Evolutionary conservation across 2,113 vertebrate species (phyloP).

Genomic region (Campylomormyrus numenius): DNA sequence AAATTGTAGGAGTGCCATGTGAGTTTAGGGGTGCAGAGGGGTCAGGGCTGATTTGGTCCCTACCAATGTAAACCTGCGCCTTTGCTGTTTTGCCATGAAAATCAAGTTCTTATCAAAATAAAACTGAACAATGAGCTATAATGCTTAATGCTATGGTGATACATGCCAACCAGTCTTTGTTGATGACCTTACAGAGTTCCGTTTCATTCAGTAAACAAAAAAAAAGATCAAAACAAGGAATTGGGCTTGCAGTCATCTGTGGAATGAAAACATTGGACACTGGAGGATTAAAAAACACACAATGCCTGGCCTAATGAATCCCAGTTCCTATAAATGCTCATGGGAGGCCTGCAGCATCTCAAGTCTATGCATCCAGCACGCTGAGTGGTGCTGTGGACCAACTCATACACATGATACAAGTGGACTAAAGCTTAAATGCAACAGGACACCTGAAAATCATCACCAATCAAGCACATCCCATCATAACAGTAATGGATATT

Average conservation of each 20-base stretch:
- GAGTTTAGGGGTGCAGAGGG: background rate
- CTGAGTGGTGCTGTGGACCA: background rate
- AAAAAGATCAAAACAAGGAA: background rate
- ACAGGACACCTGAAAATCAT: background rate
- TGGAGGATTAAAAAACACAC: background rate
- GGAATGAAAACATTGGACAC: background rate
- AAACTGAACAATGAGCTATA: background rate
- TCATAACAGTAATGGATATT: background rate
- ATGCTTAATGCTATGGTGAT: background rate
- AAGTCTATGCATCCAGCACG: background rate
- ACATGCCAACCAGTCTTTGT: background rate
- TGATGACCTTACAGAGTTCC: background rate
- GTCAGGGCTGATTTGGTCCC: background rate
- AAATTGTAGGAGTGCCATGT: background rate
- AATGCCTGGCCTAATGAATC: background rate
- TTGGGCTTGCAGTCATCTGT: background rate
- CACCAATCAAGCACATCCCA: background rate
- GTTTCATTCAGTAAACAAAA: background rate
- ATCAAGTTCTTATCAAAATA: background rate
- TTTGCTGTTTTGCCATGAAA: background rate
- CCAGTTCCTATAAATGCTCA: background rate
- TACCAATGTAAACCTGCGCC: background rate
- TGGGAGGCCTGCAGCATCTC: background rate
- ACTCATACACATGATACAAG: background rate
- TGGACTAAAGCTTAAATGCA: background rate